Evolutionary conservation across 2,888 invertebrate genomes (phyloP), one percentile per base, ranked within the genome.

Genomic region (Philopedon plagiatum): DNA sequence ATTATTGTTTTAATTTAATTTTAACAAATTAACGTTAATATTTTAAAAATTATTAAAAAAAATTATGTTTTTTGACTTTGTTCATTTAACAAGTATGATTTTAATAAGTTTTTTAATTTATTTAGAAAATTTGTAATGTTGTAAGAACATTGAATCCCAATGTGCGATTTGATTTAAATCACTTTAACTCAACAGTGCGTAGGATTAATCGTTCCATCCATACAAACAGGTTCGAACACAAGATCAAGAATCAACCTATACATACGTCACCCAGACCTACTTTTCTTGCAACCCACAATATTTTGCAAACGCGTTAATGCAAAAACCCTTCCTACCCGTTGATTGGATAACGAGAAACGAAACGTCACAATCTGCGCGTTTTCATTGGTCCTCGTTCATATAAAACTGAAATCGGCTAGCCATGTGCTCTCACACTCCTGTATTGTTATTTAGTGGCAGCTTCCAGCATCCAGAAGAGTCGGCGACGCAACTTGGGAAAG

Each of bases 331-430:
- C 19, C 5, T 9, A 9, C 46, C 2, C 11, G 21, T 11, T 3
- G 21, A 54, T 54, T 54, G 51, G 51, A 2, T 11, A 18, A 15
- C 0, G 29, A 5, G 9, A 2, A 18, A 54, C 23, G 49, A 19
- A 26, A 65, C 64, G 56, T 44, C 68, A 54, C 57, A 34, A 21
- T 32, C 9, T 9, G 49, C 26, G 46, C 44, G 32, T 44, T 54
- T 39, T n/a, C 18, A 70, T 63, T 70, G 69, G 69, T 49, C 63
- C 34, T 21, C 39, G 41, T 26, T 56, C 32, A 18, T 70, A 70
- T 70, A 70, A 70, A 70, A 70, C 69, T 9, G 69, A 70, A 62
- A 23, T 18, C 57, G 39, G 41, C 26, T 26, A 15, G 39, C 56
- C 46, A 63, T 63, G 49, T 63, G 63, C 39, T 63, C 63, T 39